A percentile compares a stretch with the other conserved stretches of the same genome.
These are phyloP conservation scores for Sebastes nivosus DNA, from an alignment of 2,797 vertebrate species.

Conservation along the genomic window DNA sequence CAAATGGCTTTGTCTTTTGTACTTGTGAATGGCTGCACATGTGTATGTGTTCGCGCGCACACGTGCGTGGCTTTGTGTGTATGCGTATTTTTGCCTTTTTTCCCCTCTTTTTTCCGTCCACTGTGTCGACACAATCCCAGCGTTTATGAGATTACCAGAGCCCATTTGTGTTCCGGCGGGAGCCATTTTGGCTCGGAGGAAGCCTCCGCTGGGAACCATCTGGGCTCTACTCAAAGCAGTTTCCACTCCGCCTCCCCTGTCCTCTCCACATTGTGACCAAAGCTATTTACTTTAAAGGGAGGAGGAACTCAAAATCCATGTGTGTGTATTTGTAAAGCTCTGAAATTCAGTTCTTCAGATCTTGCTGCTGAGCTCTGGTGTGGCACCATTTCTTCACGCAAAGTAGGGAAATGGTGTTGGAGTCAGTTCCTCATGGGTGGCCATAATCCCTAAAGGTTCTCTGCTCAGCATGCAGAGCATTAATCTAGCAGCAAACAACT, in stretches of 20 bases:
- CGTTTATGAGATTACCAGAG: slow-evolving; percentile 83
- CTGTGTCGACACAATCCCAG: slow-evolving; percentile 74
- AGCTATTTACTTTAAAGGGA: slow-evolving; percentile 61
- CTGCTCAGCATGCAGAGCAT: background rate
- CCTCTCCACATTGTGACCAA: slow-evolving; percentile 61
- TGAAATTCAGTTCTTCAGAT: slow-evolving; percentile 11
- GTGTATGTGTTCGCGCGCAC: slow-evolving; percentile 31
- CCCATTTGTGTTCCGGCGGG: slow-evolving; percentile 82
- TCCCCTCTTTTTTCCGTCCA: slow-evolving; percentile 49
- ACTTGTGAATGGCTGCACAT: slow-evolving; percentile 25
- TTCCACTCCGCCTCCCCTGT: slow-evolving; percentile 67
- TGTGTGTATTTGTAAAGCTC: slow-evolving; percentile 27
- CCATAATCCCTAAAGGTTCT: background rate
- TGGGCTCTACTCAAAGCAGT: slow-evolving; percentile 78
- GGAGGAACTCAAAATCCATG: slow-evolving; percentile 24
- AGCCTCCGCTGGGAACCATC: slow-evolving; percentile 81
- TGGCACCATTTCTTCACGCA: background rate
- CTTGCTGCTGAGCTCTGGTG: background rate
- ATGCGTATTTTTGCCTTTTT: slow-evolving; percentile 46
- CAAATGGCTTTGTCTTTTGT: slow-evolving; percentile 66
- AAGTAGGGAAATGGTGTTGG: background rate
- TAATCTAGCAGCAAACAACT: background rate
- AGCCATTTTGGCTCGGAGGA: slow-evolving; percentile 82
- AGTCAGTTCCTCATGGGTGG: background rate
- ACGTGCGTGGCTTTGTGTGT: slow-evolving; percentile 18